phyloP scores from a whole-genome alignment of 2,113 vertebrate species.

The Notothenia rossii region DNA sequence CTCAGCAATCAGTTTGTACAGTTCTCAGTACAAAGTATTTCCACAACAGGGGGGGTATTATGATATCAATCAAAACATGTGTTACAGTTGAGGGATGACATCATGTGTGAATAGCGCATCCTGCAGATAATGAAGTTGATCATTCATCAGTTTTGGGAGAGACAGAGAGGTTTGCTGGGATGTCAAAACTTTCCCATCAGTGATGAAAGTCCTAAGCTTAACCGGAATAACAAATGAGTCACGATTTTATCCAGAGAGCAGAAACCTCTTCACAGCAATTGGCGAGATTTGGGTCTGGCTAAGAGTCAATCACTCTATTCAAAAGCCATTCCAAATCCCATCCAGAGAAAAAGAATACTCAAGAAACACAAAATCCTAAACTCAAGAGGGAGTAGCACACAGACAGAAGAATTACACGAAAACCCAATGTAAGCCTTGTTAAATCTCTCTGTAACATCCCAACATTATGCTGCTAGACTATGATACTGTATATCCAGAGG shows the following conservation, averaged over 20 bases:
- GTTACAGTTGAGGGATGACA: conserved; percentile 25
- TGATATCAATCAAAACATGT: conserved; percentile 17
- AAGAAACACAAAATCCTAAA: conserved; percentile 68
- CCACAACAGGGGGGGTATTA: background rate
- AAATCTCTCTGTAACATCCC: conserved; percentile 68
- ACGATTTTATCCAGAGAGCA: conserved; percentile 53
- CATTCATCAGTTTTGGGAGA: conserved; percentile 5
- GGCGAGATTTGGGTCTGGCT: conserved; percentile 60
- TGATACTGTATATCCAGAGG: conserved; percentile 46
- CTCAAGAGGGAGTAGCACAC: conserved; percentile 56
- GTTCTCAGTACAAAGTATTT: background rate
- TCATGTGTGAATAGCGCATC: conserved; percentile 8
- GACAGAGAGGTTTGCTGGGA: background rate
- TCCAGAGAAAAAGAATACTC: conserved; percentile 52
- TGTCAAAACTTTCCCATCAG: conserved; percentile 6
- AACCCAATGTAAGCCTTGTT: conserved; percentile 68
- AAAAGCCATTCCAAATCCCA: conserved; percentile 68
- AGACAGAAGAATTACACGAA: conserved; percentile 59
- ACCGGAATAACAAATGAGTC: conserved; percentile 49
- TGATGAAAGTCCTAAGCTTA: conserved; percentile 28
- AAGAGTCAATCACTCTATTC: conserved; percentile 63
- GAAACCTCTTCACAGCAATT: conserved; percentile 49
- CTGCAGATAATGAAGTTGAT: background rate
- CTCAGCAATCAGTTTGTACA: background rate
- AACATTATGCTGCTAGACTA: conserved; percentile 59